A percentile compares a stretch with the other conserved stretches of the same genome.
These are phyloP conservation scores for Drosophila kohkoa DNA, from an alignment of 1,140 invertebrate genomes.

Conservation along the genomic window DNA sequence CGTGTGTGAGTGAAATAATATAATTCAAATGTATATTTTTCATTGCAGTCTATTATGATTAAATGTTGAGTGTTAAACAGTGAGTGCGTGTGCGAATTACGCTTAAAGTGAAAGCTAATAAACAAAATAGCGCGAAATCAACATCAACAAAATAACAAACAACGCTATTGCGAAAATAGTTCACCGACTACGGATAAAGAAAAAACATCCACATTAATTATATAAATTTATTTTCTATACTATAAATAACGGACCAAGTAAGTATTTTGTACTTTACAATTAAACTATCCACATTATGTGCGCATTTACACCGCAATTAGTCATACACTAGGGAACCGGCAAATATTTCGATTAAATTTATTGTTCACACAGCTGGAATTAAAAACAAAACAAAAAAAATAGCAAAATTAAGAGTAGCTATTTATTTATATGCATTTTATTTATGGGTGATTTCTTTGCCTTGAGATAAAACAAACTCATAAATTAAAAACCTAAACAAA, in stretches of 20 bases:
- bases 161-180: constrained; percentile 13
- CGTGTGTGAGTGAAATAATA: constrained; percentile 3
- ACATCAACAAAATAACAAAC: constrained; percentile 13
- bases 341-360: constrained; percentile 9
- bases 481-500: neutral
- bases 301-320: constrained; percentile 1
- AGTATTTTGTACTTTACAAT: constrained; percentile 40
- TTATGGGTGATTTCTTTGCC: neutral
- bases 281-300: neutral
- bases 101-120: constrained; percentile 6
- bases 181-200: neutral
- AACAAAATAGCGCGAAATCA: constrained; percentile 15
- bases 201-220: constrained; percentile 44
- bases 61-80: neutral
- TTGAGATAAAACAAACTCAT: neutral
- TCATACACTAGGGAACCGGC: neutral
- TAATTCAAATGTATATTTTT: constrained; percentile 5
- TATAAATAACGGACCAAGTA: constrained; percentile 49
- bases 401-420: neutral
- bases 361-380: neutral
- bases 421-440: neutral
- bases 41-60: constrained; percentile 5
- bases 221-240: constrained; percentile 41
- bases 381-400: neutral
- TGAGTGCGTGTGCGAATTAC: neutral